Percentiles rank a stretch among this genome's conserved stretches.
Conservation (phyloP, 2,888 invertebrate species). For the Melanargia galathea region DNA sequence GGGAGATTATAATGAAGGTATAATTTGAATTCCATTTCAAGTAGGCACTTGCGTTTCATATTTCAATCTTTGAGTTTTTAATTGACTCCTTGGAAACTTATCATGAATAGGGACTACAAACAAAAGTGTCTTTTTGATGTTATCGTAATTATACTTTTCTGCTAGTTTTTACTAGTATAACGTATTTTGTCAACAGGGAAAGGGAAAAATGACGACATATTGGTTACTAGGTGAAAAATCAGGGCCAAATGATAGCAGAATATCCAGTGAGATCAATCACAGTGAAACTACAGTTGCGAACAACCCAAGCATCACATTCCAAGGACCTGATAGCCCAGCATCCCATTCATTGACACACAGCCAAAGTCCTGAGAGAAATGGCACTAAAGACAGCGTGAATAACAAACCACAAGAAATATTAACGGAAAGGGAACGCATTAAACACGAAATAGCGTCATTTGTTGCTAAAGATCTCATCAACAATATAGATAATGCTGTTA, state of each 20-base stretch:
- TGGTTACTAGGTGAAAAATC: conserved; percentile 90
- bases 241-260: conserved; percentile 42
- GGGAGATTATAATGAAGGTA: conserved; percentile 96
- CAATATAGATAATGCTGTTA: conserved; percentile 71
- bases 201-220: conserved; percentile 93
- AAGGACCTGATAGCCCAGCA: conserved; percentile 76
- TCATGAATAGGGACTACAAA: neutral
- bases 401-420: conserved; percentile 59
- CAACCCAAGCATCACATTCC: conserved; percentile 75
- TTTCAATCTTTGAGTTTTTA: conserved; percentile 5
- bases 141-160: neutral
- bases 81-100: neutral
- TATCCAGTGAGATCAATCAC: conserved; percentile 50
- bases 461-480: conserved; percentile 76
- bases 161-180: neutral
- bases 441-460: conserved; percentile 75
- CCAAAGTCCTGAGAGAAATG: conserved; percentile 65
- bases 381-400: conserved; percentile 54
- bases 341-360: conserved; percentile 69
- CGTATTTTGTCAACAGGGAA: conserved; percentile 83
- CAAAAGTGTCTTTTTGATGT: neutral
- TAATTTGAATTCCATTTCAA: conserved; percentile 11
- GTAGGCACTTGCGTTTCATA: neutral
- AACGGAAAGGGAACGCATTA: conserved; percentile 70
- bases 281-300: conserved; percentile 50